phyloP scores from a whole-genome alignment of 2,888 invertebrate species.

The Lasioglossum malachurum region DNA sequence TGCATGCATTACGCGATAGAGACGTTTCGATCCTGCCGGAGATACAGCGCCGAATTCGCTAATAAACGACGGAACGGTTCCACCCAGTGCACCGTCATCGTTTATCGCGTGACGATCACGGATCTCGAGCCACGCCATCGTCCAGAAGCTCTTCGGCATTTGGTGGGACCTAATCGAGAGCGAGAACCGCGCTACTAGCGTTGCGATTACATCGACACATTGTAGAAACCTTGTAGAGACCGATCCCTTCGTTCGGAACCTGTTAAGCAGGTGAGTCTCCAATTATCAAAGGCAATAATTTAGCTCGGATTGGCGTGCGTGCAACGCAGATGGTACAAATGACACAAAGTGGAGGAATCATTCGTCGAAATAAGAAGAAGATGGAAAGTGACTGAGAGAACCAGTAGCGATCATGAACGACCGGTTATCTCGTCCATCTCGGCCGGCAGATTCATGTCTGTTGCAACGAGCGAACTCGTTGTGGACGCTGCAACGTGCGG shows the following conservation, averaged over 20 bases:
- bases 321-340: background rate
- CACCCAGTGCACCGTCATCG: background rate
- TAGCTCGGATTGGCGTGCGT: background rate
- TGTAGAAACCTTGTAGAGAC: no score
- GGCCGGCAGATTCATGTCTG: background rate
- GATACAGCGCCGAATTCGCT: background rate
- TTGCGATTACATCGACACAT: background rate
- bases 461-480: background rate
- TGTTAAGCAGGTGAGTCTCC: background rate
- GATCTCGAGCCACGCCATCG: background rate
- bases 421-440: background rate
- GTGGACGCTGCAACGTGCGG: background rate
- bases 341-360: background rate
- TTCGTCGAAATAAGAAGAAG: background rate
- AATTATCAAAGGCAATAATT: background rate
- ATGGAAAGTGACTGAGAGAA: background rate
- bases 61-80: conserved; percentile 4
- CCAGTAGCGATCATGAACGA: no score
- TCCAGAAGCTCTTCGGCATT: background rate
- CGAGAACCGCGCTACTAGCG: background rate
- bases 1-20: conserved; percentile 3
- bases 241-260: background rate
- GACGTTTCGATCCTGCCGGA: background rate
- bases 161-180: background rate
- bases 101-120: conserved; percentile 1